Conservation (phyloP, 2,797 vertebrate genomes). For the Pipistrellus kuhlii region DNA sequence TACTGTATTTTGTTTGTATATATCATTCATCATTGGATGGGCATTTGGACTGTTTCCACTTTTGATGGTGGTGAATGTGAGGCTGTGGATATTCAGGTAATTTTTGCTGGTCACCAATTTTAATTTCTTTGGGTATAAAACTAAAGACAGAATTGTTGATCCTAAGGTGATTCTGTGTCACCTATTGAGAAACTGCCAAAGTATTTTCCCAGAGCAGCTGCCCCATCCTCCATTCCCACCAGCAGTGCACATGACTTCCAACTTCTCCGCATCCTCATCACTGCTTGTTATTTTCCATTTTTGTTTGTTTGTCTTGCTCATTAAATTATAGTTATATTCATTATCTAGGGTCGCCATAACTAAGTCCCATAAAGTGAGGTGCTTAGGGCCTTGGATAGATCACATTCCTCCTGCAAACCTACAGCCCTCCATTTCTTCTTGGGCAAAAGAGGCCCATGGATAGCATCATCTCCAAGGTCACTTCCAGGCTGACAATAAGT, state of each 20-base stretch:
- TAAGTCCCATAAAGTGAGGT: background rate
- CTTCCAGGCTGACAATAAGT: background rate
- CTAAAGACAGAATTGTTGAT: background rate
- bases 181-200: background rate
- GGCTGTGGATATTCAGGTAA: background rate
- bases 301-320: background rate
- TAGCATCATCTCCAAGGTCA: background rate
- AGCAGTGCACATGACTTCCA: background rate
- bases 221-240: no score
- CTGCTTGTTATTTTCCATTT: background rate
- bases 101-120: background rate
- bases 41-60: background rate
- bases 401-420: background rate
- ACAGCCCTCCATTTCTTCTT: background rate
- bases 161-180: background rate
- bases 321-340: background rate
- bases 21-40: background rate
- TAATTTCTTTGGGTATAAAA: background rate
- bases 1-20: background rate
- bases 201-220: rapidly evolving
- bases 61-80: background rate
- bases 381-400: background rate
- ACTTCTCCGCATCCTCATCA: background rate
- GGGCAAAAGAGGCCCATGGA: background rate
- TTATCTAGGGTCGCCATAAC: background rate